phyloP scores from a whole-genome alignment of 2,888 invertebrate genomes.

The Trisateles emortualis region DNA sequence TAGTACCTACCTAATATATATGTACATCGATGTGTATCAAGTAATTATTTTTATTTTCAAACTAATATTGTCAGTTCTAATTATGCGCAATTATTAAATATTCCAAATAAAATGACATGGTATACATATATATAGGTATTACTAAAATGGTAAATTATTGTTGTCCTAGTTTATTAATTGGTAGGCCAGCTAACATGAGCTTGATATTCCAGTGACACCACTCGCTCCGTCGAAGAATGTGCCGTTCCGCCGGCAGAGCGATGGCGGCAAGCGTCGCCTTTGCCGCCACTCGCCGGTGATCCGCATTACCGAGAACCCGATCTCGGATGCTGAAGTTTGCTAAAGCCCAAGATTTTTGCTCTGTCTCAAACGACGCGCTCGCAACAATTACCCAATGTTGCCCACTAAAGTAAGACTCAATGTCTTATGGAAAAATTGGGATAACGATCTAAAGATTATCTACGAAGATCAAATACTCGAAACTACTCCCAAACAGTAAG shows the following conservation, averaged over 20 bases:
- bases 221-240: conserved; percentile 90
- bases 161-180: neutral
- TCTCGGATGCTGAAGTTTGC: conserved; percentile 91
- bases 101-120: too few relatives aligned
- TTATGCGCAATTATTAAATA: too few relatives aligned
- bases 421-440: neutral
- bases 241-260: conserved; percentile 88
- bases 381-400: neutral
- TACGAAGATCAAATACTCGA: conserved; percentile 1
- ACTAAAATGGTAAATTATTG: neutral
- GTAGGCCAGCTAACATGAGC: neutral
- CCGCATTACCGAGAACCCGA: conserved; percentile 93
- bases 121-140: too few relatives aligned
- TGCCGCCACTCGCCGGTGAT: conserved; percentile 88
- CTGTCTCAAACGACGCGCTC: conserved; percentile 2
- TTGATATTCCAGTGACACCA: conserved; percentile 88
- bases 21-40: too few relatives aligned
- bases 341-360: conserved; percentile 70
- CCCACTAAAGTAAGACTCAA: neutral
- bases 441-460: conserved; percentile 3
- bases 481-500: neutral
- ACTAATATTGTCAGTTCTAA: too few relatives aligned
- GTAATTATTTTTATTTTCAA: too few relatives aligned
- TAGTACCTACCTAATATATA: too few relatives aligned
- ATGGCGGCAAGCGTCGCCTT: conserved; percentile 77